phyloP scores from a whole-genome alignment of 1,140 invertebrate species.

The Cephus cinctus region DNA sequence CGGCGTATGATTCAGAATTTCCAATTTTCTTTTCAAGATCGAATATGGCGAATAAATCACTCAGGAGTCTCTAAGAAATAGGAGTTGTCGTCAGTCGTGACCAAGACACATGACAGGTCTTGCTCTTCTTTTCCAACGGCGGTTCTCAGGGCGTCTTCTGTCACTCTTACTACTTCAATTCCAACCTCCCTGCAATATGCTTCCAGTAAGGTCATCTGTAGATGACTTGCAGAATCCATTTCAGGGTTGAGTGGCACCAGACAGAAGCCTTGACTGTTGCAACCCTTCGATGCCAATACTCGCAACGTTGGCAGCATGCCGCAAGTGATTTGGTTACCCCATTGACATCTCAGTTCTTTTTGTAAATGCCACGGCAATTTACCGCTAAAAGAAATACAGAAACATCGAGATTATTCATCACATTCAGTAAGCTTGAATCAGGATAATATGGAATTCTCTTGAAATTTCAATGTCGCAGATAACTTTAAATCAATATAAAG shows the following conservation, averaged over 20 bases:
- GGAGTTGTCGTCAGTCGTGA: conserved; percentile 22
- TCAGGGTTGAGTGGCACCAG: conserved; percentile 37
- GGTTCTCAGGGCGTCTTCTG: conserved; percentile 28
- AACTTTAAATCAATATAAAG: no score
- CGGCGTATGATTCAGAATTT: no score
- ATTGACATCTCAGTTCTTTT: conserved; percentile 19
- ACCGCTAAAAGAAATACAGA: no score
- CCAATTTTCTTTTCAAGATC: conserved; percentile 4
- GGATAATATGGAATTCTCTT: no score
- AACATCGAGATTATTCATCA: no score
- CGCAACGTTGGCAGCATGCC: conserved; percentile 43
- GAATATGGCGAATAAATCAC: conserved; percentile 17
- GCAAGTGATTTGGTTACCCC: conserved; percentile 33
- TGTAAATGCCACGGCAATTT: conserved; percentile 20
- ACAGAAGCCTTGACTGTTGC: conserved; percentile 33
- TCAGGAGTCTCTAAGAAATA: conserved; percentile 33
- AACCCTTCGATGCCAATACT: conserved; percentile 34
- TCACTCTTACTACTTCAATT: conserved; percentile 36
- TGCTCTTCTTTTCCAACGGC: conserved; percentile 30
- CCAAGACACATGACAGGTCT: conserved; percentile 36
- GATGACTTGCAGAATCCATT: conserved; percentile 43
- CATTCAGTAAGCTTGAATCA: no score
- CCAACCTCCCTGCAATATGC: conserved; percentile 45
- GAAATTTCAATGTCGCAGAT: no score
- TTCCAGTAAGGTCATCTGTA: conserved; percentile 41